Conservation (phyloP, 2,888 invertebrate species). For the Caenorhabditis sp. region DNA sequence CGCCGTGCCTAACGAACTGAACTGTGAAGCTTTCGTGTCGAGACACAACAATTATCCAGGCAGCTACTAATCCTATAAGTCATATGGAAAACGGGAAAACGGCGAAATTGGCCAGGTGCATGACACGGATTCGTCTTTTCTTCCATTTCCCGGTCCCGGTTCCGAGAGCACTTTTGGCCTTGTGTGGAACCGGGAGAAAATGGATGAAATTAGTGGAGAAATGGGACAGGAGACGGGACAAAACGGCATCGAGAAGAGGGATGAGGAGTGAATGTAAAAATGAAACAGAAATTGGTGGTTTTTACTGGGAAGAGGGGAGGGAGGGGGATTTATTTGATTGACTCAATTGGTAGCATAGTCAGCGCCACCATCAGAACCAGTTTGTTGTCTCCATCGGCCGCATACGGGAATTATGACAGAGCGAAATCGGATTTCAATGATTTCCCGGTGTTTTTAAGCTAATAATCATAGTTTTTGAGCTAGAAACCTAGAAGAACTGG, state of each 20-base stretch:
- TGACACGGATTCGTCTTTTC: conserved; percentile 20
- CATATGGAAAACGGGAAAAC: conserved; percentile 29
- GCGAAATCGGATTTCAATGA: neutral
- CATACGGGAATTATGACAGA: neutral
- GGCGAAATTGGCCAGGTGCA: conserved; percentile 33
- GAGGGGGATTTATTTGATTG: conserved; percentile 7
- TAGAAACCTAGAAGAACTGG: neutral
- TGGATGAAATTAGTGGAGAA: neutral
- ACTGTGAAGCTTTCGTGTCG: too few species aligned
- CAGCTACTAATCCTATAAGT: conserved; percentile 51
- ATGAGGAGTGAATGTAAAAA: conserved; percentile 9
- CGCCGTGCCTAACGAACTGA: too few species aligned
- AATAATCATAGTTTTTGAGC: conserved; percentile 8
- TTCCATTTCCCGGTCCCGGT: neutral
- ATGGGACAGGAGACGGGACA: neutral
- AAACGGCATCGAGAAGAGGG: neutral
- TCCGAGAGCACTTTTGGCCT: conserved; percentile 1
- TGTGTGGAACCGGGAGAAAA: neutral
- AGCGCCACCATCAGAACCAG: conserved; percentile 6
- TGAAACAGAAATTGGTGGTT: neutral
- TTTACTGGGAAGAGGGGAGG: neutral
- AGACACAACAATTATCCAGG: neutral
- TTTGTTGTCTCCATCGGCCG: too few species aligned
- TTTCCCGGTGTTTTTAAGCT: conserved; percentile 7
- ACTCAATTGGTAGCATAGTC: conserved; percentile 5